Percentiles rank a stretch among this genome's conserved stretches.
Conservation (phyloP, 1,140 invertebrate genomes). For the Macrobrachium rosenbergii region DNA sequence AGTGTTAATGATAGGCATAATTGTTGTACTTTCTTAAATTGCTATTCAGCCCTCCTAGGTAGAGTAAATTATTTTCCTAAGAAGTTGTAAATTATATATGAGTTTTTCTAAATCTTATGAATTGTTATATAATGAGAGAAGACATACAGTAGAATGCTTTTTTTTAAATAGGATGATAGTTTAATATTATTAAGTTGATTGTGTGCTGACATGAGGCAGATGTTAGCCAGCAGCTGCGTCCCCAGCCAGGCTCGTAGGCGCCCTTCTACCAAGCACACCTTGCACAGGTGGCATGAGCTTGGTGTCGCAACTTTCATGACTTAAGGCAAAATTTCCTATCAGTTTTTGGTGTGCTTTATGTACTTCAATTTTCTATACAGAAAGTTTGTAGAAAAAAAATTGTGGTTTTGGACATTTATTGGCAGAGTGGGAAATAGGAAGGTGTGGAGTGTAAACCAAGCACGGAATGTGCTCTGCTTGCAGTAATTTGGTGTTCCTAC, state of each 20-base stretch:
- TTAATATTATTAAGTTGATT: neutral
- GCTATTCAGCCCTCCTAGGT: too few species aligned
- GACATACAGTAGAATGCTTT: too few species aligned
- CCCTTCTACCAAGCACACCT: constrained; percentile 43
- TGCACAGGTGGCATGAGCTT: constrained; percentile 28
- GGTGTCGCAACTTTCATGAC: constrained; percentile 34
- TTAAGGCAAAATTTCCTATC: constrained; percentile 60
- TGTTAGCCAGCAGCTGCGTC: constrained; percentile 39
- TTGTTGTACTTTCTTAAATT: too few species aligned
- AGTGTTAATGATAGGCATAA: too few species aligned
- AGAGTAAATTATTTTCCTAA: constrained; percentile 23
- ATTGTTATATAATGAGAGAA: too few species aligned
- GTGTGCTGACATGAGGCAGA: constrained; percentile 26
- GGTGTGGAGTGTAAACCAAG: constrained; percentile 55
- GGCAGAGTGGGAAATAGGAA: constrained; percentile 54
- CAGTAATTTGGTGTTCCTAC: constrained; percentile 51
- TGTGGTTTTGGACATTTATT: constrained; percentile 59
- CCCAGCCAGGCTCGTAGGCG: constrained; percentile 28
- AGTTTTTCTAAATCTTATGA: neutral
- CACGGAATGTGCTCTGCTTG: constrained; percentile 45
- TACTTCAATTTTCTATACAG: constrained; percentile 59
- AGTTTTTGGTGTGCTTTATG: constrained; percentile 62
- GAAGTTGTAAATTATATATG: constrained; percentile 1
- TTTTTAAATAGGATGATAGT: neutral
- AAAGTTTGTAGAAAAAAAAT: constrained; percentile 57